phyloP scores from a whole-genome alignment of 2,113 vertebrate species.

The Hyaena hyaena region DNA sequence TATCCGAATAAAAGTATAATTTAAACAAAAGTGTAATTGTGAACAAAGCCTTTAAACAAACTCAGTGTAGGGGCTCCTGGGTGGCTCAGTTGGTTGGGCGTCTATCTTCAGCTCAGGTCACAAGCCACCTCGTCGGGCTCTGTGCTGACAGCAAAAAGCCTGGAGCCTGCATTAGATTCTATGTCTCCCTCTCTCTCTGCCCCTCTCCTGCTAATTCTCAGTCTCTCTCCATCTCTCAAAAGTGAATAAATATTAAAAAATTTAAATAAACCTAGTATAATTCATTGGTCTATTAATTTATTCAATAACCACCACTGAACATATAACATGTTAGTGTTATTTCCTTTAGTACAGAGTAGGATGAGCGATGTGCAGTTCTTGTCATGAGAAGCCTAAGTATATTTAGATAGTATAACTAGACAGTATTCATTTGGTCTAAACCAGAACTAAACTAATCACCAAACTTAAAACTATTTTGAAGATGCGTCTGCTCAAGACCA shows the following conservation, averaged over 20 bases:
- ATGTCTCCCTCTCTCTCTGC: no score
- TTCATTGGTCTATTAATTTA: neutral
- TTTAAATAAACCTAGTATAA: neutral
- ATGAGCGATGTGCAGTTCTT: neutral
- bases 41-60: neutral
- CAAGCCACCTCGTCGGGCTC: no score
- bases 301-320: neutral
- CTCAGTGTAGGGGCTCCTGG: no score
- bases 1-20: neutral
- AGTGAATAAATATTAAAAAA: no score
- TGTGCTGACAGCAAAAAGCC: no score
- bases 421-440: neutral
- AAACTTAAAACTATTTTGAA: neutral
- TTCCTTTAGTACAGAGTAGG: neutral
- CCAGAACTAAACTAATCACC: neutral
- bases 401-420: neutral
- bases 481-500: neutral
- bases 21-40: slow-evolving; percentile 3
- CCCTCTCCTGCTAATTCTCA: no score
- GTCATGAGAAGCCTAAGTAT: neutral
- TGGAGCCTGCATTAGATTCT: no score
- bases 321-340: neutral
- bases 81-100: no score
- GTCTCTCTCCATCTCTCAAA: no score
- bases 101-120: no score